phyloP scores from a whole-genome alignment of 2,113 vertebrate species.

The Ibidorhyncha struthersii region DNA sequence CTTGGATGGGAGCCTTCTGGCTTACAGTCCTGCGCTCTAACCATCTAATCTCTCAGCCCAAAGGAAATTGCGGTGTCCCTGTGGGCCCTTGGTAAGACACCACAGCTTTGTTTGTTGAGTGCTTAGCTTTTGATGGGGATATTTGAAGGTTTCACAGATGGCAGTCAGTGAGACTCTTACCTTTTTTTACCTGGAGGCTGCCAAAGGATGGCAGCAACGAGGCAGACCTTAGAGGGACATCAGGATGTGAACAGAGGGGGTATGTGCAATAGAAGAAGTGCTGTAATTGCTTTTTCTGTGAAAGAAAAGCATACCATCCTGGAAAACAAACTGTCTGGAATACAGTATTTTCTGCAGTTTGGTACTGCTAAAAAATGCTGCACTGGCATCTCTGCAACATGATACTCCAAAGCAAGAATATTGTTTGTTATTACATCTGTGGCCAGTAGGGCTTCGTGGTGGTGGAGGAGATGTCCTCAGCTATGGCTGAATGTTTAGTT shows the following conservation, averaged over 20 bases:
- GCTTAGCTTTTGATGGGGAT: slow-evolving; percentile 33
- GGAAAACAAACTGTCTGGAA: background rate
- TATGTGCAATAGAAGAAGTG: background rate
- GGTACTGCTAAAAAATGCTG: slow-evolving; percentile 20
- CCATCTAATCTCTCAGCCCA: slow-evolving; percentile 52
- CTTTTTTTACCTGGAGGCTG: slow-evolving; percentile 17
- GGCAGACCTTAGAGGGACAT: background rate
- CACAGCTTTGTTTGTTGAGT: slow-evolving; percentile 57
- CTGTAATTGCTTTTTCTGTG: background rate
- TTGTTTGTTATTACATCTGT: slow-evolving; percentile 15
- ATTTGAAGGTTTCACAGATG: slow-evolving; percentile 52
- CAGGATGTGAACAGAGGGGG: background rate
- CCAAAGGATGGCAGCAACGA: slow-evolving; percentile 62
- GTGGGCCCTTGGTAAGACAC: slow-evolving; percentile 50
- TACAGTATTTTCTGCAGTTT: background rate
- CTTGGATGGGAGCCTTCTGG: slow-evolving; percentile 63
- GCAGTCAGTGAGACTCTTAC: background rate
- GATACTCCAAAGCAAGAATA: slow-evolving; percentile 19
- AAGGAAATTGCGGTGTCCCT: slow-evolving; percentile 58
- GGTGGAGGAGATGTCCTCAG: background rate
- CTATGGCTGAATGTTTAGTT: slow-evolving; percentile 47
- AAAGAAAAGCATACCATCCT: background rate
- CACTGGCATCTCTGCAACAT: slow-evolving; percentile 45
- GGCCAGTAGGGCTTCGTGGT: slow-evolving; percentile 9
- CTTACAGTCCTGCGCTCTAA: slow-evolving; percentile 14